Base-by-base conservation (phyloP, 2,888 invertebrate genomes). In the Seira ritae region DNA sequence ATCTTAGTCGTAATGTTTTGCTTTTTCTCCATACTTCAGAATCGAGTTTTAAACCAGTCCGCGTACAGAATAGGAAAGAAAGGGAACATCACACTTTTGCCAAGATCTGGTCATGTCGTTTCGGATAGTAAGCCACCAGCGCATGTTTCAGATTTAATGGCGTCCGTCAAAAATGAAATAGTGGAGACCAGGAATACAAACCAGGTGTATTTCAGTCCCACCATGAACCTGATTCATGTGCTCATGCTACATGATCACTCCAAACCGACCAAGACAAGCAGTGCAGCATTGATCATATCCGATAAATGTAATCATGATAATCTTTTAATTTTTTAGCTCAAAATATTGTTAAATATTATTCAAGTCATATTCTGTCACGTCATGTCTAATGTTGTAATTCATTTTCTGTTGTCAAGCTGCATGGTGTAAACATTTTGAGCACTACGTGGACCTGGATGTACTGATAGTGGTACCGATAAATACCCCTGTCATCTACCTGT, bases 371-470 rank as follows among this genome's bases (percentile, higher is more conserved):
- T n/a, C n/a, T n/a, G n/a, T n/a, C n/a, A n/a, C n/a, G n/a, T n/a
- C n/a, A n/a, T n/a, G n/a, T n/a, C n/a, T n/a, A n/a, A 12, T 6
- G 65, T 20, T 68, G 23, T 31, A 31, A 31, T 4, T 31, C 8
- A 31, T 31, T 31, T 31, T 31, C n/a, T n/a, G n/a, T n/a, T n/a
- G n/a, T 82, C 0, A 31, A 89, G 89, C 84, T 87, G 86, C 88
- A 8, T 37, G 85, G 66, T 87, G 87, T 65, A 89, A 89, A 75
- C 85, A 79, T 46, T 89, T 89, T 67, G 88, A 88, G 70, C 86
- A 89, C 60, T 88, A 85, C 62, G 71, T 87, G 3, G 84, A 87
- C 46, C 74, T 89, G 50, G 87, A 88, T 69, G 84, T 69, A 3
- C 70, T 89, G 46, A 85, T 88, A 1, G 46, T 89, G 10, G 78